Conservation (phyloP, 2,797 vertebrate genomes). For the Poeciliopsis presidionis region DNA sequence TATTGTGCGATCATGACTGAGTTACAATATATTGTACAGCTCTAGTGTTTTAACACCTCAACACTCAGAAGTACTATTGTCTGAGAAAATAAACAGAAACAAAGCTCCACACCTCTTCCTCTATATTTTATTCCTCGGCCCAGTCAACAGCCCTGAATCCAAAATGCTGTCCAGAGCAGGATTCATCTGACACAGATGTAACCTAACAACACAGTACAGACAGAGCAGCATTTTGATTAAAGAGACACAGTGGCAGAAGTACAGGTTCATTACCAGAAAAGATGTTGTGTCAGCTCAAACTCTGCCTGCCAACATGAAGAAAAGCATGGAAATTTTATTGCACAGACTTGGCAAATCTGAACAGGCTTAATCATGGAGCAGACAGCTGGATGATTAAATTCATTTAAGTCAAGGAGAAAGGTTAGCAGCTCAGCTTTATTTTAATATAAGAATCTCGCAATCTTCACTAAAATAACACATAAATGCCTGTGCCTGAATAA, state of each 20-base stretch:
- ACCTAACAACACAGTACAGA: constrained; percentile 29
- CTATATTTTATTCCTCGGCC: background rate
- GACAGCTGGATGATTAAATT: constrained; percentile 19
- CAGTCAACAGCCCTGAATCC: background rate
- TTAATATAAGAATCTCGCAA: constrained; percentile 24
- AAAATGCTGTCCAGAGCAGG: constrained; percentile 8
- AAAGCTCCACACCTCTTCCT: background rate
- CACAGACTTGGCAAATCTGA: constrained; percentile 30
- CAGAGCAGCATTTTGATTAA: constrained; percentile 43
- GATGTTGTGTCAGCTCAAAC: constrained; percentile 42
- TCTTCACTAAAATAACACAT: constrained; percentile 28
- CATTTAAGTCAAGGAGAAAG: constrained; percentile 35
- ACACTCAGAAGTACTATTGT: background rate
- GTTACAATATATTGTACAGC: background rate
- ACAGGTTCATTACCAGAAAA: constrained; percentile 41
- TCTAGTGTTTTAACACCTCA: background rate
- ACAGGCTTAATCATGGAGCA: constrained; percentile 40
- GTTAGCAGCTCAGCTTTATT: constrained; percentile 4
- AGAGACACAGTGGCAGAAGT: constrained; percentile 18
- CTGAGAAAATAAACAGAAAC: background rate
- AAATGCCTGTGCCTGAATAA: background rate
- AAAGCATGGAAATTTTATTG: constrained; percentile 19
- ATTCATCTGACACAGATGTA: background rate
- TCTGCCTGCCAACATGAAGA: constrained; percentile 7
- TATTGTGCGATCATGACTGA: background rate